Percentiles rank a stretch among this genome's conserved stretches.
Evolutionary conservation across 2,113 vertebrate species (phyloP).

Genomic region (Nicator chloris): DNA sequence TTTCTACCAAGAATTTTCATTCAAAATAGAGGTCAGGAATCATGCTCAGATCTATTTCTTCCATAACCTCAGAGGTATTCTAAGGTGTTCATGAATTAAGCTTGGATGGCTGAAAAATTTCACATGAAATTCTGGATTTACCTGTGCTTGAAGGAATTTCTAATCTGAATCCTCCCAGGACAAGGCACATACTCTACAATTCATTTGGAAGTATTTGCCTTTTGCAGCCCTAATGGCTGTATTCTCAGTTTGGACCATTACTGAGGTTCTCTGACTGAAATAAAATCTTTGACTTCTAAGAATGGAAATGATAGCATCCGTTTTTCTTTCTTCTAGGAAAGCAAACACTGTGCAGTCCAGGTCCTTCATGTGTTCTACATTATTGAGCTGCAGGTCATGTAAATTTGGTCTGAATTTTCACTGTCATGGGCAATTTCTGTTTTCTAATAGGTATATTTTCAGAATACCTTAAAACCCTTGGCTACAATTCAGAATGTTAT

Average conservation of each 20-base stretch:
- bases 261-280: background rate
- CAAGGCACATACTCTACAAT: background rate
- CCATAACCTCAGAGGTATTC: background rate
- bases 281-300: background rate
- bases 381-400: background rate
- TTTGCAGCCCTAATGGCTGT: background rate
- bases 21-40: background rate
- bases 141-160: background rate
- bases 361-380: background rate
- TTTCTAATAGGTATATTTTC: constrained; percentile 8
- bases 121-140: background rate
- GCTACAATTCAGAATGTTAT: background rate
- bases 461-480: constrained; percentile 8
- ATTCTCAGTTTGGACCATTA: background rate
- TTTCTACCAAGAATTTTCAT: background rate
- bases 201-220: background rate
- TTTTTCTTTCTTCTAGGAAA: background rate
- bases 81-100: background rate
- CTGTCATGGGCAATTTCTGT: background rate
- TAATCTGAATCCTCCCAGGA: background rate
- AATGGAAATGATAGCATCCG: background rate
- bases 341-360: background rate
- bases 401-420: constrained; percentile 13
- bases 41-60: background rate
- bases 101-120: background rate